Conservation (phyloP, 1,140 invertebrate species). For the Drosophila ohnishii region DNA sequence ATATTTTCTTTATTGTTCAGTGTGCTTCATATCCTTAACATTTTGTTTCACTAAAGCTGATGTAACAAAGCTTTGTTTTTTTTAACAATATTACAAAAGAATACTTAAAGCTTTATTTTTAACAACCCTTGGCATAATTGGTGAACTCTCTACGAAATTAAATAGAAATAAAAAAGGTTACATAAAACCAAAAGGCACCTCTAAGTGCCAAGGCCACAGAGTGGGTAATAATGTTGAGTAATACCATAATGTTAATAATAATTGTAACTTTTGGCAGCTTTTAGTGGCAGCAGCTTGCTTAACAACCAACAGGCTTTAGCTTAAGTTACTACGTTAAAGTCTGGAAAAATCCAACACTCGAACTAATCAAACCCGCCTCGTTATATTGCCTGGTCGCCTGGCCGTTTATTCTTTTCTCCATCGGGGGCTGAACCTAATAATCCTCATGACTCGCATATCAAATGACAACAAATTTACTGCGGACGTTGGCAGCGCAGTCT, state of each 20-base stretch:
- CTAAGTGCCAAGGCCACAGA: too few species aligned
- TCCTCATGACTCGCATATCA: slow-evolving; percentile 82
- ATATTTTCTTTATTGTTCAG: too few species aligned
- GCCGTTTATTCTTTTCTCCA: slow-evolving; percentile 44
- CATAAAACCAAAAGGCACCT: background rate
- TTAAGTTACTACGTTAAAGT: background rate
- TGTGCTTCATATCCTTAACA: too few species aligned
- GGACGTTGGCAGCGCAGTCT: slow-evolving; percentile 44
- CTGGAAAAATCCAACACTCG: background rate
- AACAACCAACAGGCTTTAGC: too few species aligned
- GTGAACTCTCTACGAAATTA: background rate
- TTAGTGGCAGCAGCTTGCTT: background rate
- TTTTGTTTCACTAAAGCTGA: too few species aligned
- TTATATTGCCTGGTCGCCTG: slow-evolving; percentile 52
- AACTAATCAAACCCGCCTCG: slow-evolving; percentile 40
- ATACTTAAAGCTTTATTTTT: background rate
- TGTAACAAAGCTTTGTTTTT: too few species aligned
- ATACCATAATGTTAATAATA: too few species aligned
- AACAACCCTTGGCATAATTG: background rate
- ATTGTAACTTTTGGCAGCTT: background rate
- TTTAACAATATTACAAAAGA: background rate
- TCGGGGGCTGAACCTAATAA: slow-evolving; percentile 74
- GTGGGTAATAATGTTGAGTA: background rate
- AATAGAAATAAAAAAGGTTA: background rate
- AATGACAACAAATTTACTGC: slow-evolving; percentile 81